Percentiles rank a stretch among this genome's conserved stretches.
These are phyloP conservation scores for Sebastes dallii DNA, from an alignment of 2,797 vertebrate species.

Conservation along the genomic window DNA sequence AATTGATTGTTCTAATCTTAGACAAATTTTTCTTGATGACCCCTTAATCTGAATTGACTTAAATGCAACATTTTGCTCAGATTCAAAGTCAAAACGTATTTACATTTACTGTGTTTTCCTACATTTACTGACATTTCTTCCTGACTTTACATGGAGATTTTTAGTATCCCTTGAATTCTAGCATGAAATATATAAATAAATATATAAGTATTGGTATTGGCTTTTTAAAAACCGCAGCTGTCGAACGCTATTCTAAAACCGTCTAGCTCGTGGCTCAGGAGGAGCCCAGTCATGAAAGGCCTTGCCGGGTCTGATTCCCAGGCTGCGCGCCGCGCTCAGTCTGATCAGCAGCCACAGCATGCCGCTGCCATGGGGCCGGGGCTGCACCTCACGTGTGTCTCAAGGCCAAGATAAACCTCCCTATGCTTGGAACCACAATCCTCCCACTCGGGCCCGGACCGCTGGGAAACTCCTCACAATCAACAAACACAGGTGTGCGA, in stretches of 20 bases:
- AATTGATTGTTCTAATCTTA: not conserved
- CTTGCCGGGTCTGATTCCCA: constrained; percentile 66
- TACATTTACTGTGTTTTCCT: not conserved
- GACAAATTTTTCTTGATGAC: not conserved
- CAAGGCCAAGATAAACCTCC: constrained; percentile 85
- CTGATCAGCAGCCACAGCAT: constrained; percentile 68
- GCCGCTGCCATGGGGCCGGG: constrained; percentile 58
- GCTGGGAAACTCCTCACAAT: constrained; percentile 82
- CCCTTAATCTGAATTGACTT: not conserved
- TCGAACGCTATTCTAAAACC: constrained; percentile 39
- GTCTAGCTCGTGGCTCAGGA: constrained; percentile 21
- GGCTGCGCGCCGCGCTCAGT: constrained; percentile 50
- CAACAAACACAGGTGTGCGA: constrained; percentile 84
- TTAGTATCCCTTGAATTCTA: constrained; percentile 8
- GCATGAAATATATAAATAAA: constrained; percentile 19
- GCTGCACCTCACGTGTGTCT: constrained; percentile 73
- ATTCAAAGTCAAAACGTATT: not conserved
- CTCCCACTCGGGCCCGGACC: constrained; percentile 74
- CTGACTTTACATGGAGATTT: not conserved
- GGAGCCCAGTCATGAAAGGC: constrained; percentile 56
- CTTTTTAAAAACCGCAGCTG: constrained; percentile 30
- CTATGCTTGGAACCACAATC: constrained; percentile 73
- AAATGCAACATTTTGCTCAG: not conserved
- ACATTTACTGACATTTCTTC: constrained; percentile 5
- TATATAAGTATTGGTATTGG: constrained; percentile 1